Evolutionary conservation across 1,140 invertebrate species (phyloP).

Genomic region (Drosophila athabasca): DNA sequence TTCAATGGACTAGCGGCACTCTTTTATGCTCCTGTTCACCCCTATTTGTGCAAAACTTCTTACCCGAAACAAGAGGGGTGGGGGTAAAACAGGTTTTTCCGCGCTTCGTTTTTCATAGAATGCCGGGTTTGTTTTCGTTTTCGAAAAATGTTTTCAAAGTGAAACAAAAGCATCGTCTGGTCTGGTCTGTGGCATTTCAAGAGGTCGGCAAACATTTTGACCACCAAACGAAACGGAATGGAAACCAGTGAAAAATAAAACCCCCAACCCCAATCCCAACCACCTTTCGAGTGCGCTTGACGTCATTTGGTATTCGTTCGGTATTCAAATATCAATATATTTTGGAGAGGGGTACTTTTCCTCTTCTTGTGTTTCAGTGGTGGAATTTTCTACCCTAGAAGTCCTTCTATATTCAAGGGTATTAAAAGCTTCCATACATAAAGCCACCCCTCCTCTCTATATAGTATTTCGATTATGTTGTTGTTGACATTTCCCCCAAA

Average conservation of each 20-base stretch:
- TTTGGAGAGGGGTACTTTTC: background rate
- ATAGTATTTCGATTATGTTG: background rate
- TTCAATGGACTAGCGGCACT: conserved; percentile 13
- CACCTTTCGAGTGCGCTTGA: conserved; percentile 45
- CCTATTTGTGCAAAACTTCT: conserved; percentile 24
- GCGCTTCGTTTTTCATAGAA: conserved; percentile 38
- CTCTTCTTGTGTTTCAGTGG: background rate
- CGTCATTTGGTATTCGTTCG: conserved; percentile 15
- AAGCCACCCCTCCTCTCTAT: background rate
- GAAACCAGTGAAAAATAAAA: conserved; percentile 39
- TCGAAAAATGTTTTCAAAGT: conserved; percentile 43
- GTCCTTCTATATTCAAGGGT: no score
- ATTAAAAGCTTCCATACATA: no score
- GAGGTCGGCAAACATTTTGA: conserved; percentile 26
- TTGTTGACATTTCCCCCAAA: conserved; percentile 33
- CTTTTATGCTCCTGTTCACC: conserved; percentile 29
- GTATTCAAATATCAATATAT: background rate
- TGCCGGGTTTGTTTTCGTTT: conserved; percentile 56
- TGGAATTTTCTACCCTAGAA: no score
- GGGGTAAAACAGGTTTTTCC: conserved; percentile 56
- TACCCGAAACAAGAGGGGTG: background rate
- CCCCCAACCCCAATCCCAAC: conserved; percentile 21
- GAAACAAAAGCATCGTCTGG: conserved; percentile 56
- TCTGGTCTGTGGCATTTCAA: conserved; percentile 34
- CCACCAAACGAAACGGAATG: conserved; percentile 3